Conservation (phyloP, 2,797 vertebrate genomes). For the Typhlichthys subterraneus region DNA sequence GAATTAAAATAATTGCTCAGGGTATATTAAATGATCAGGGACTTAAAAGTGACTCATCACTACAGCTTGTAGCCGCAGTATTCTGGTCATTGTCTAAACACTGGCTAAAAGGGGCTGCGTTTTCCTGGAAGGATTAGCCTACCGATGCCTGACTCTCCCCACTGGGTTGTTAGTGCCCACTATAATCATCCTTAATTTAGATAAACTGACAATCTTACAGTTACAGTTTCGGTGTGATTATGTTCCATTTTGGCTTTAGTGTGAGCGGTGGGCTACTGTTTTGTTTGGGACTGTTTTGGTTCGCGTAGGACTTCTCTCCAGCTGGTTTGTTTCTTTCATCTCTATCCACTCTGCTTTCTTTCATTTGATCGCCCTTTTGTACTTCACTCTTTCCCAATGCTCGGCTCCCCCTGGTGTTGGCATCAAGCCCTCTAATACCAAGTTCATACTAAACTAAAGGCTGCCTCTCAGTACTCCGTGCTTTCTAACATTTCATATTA, state of each 20-base stretch:
- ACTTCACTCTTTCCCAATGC: conserved; percentile 22
- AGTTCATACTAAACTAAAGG: conserved; percentile 55
- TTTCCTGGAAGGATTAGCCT: conserved; percentile 36
- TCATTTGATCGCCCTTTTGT: not conserved
- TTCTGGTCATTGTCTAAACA: conserved; percentile 46
- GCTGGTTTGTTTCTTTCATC: conserved; percentile 15
- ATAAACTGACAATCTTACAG: conserved; percentile 37
- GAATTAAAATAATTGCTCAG: conserved; percentile 6
- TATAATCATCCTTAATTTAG: conserved; percentile 34
- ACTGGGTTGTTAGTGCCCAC: conserved; percentile 10
- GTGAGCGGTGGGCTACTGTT: not conserved
- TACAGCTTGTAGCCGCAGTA: conserved; percentile 20
- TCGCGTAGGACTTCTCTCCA: not conserved
- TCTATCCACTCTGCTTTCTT: conserved; percentile 13
- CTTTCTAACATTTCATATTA: conserved; percentile 36
- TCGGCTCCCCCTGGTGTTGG: conserved; percentile 43
- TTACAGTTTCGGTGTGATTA: conserved; percentile 56
- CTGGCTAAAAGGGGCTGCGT: conserved; percentile 20
- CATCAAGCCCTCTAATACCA: conserved; percentile 48
- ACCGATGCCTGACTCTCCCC: conserved; percentile 23
- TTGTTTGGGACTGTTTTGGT: conserved; percentile 16
- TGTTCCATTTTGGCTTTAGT: conserved; percentile 27
- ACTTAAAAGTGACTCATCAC: conserved; percentile 50
- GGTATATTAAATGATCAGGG: conserved; percentile 5
- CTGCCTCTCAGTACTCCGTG: conserved; percentile 40